Conservation (phyloP, 2,113 vertebrate species). For the Trematocara marginatum region DNA sequence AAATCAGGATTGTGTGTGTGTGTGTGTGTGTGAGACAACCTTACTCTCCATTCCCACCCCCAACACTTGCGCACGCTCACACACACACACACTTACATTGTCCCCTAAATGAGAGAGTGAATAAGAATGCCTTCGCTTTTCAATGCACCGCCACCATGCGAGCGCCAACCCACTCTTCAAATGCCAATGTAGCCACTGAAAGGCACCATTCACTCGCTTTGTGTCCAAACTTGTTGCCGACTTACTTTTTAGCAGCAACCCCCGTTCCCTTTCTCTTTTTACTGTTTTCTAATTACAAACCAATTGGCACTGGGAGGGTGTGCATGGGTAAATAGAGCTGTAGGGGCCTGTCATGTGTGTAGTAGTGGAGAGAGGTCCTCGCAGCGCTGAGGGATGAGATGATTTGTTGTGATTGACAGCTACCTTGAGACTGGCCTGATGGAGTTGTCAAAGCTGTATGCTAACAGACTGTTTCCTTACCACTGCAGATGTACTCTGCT, state of each 20-base stretch:
- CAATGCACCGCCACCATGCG: constrained; percentile 24
- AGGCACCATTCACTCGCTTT: constrained; percentile 57
- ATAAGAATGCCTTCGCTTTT: constrained; percentile 54
- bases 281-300: constrained; percentile 80
- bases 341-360: constrained; percentile 87
- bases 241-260: constrained; percentile 47
- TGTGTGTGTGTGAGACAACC: not conserved
- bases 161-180: constrained; percentile 53
- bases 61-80: not conserved
- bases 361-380: constrained; percentile 77
- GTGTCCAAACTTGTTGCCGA: constrained; percentile 59
- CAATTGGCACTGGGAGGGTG: constrained; percentile 81
- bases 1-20: constrained; percentile 36
- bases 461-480: constrained; percentile 74
- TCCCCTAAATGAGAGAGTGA: constrained; percentile 43
- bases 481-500: constrained; percentile 75
- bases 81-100: constrained; percentile 13
- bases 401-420: constrained; percentile 96
- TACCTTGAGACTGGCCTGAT: constrained; percentile 96
- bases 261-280: constrained; percentile 38
- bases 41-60: not conserved
- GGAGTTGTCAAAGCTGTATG: constrained; percentile 91
- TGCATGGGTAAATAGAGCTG: constrained; percentile 90
- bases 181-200: constrained; percentile 48
- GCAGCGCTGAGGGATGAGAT: constrained; percentile 89